Conservation (phyloP, 2,888 invertebrate genomes). For the Atrina japonica region DNA sequence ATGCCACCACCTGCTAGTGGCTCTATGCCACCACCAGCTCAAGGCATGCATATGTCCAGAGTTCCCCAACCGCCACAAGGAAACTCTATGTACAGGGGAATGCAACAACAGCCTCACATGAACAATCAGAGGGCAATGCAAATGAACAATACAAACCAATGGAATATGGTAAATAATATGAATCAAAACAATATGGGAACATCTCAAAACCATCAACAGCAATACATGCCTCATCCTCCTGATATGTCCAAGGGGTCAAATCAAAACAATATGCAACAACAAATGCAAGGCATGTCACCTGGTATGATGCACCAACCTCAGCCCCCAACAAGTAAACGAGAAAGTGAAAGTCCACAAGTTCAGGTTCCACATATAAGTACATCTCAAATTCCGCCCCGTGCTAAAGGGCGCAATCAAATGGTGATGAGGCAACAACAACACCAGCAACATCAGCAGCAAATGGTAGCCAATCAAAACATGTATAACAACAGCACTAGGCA, state of each 20-base stretch:
- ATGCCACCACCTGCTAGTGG: conserved; percentile 30
- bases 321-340: conserved; percentile 56
- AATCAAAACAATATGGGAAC: conserved; percentile 21
- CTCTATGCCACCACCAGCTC: conserved; percentile 21
- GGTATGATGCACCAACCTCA: conserved; percentile 45
- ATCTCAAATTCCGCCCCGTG: conserved; percentile 77
- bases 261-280: conserved; percentile 22
- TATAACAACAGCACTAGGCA: conserved; percentile 28
- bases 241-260: conserved; percentile 31
- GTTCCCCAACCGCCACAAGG: conserved; percentile 46
- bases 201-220: conserved; percentile 24
- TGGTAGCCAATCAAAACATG: conserved; percentile 53
- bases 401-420: conserved; percentile 68
- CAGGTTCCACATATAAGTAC: conserved; percentile 79
- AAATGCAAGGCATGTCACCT: conserved; percentile 29
- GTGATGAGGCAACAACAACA: conserved; percentile 58
- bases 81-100: conserved; percentile 25
- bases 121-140: conserved; percentile 32
- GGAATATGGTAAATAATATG: conserved; percentile 52
- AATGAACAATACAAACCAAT: conserved; percentile 54
- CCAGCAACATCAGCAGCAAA: conserved; percentile 52
- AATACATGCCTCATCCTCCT: conserved; percentile 38
- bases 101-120: conserved; percentile 34
- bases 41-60: conserved; percentile 27
- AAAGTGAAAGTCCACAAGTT: conserved; percentile 77